A percentile compares a stretch with the other conserved stretches of the same genome.
Conservation (phyloP, 2,797 vertebrate species). For the Miichthys miiuy region DNA sequence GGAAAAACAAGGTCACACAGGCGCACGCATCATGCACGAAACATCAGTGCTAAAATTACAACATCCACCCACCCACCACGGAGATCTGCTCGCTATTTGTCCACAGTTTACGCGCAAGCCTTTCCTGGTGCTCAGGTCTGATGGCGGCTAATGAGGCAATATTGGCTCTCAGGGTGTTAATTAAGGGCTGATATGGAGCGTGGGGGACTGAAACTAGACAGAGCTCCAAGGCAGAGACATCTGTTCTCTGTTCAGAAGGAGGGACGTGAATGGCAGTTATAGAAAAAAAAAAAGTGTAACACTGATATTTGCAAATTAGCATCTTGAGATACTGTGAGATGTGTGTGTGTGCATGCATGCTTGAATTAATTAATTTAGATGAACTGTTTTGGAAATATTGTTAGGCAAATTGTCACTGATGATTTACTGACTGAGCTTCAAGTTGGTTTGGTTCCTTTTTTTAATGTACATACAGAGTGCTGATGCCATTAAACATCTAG, state of each 20-base stretch:
- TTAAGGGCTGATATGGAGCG: conserved; percentile 36
- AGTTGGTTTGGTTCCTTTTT: background rate
- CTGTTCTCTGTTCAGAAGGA: conserved; percentile 51
- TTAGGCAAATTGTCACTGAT: background rate
- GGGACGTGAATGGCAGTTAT: conserved; percentile 26
- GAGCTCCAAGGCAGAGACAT: conserved; percentile 51
- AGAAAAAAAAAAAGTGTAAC: conserved; percentile 27
- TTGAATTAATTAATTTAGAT: too few relatives aligned
- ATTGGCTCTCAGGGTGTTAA: conserved; percentile 54
- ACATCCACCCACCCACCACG: conserved; percentile 6
- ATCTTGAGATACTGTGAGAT: conserved; percentile 28
- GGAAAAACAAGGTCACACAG: conserved; percentile 34
- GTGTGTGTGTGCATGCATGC: conserved; percentile 12
- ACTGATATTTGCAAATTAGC: conserved; percentile 44
- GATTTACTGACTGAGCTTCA: background rate
- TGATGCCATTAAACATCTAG: background rate
- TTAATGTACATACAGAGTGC: background rate
- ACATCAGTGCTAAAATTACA: conserved; percentile 10
- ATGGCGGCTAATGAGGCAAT: conserved; percentile 47
- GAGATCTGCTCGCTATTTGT: conserved; percentile 17
- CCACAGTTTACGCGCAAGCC: conserved; percentile 41
- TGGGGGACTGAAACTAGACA: conserved; percentile 33
- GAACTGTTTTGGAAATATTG: background rate
- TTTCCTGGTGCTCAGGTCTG: conserved; percentile 32
- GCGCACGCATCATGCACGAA: background rate